These are phyloP conservation scores for Microtus richardsoni DNA, from an alignment of 2,113 vertebrate species.

Conservation along the genomic window DNA sequence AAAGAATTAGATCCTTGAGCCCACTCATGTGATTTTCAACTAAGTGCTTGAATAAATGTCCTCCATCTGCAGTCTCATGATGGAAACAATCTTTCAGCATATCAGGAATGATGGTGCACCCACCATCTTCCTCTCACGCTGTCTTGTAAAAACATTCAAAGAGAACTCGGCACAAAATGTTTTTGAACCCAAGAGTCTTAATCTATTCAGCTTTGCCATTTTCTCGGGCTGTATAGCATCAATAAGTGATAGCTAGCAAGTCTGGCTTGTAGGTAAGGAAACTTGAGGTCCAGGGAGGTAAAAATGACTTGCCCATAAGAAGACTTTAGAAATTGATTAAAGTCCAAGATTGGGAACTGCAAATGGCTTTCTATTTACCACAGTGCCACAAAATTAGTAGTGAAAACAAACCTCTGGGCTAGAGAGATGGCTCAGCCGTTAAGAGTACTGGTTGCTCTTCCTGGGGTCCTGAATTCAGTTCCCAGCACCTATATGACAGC, in stretches of 20 bases:
- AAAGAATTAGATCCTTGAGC: conserved; percentile 32
- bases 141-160: conserved; percentile 14
- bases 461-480: background rate
- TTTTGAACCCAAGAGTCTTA: conserved; percentile 4
- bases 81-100: conserved; percentile 26
- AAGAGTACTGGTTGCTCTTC: background rate
- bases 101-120: background rate
- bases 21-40: conserved; percentile 54
- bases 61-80: conserved; percentile 35
- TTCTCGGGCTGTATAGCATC: background rate
- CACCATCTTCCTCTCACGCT: background rate
- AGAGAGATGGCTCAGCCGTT: background rate
- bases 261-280: conserved; percentile 31
- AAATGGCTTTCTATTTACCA: background rate
- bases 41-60: conserved; percentile 38
- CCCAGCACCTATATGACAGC: background rate
- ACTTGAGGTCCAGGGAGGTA: background rate
- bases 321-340: background rate
- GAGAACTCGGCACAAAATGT: background rate
- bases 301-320: conserved; percentile 3
- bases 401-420: background rate
- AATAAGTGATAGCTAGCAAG: background rate
- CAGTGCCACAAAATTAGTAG: background rate
- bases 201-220: background rate
- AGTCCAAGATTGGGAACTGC: background rate